A percentile compares a stretch with the other conserved stretches of the same genome.
Evolutionary conservation across 2,113 vertebrate genomes (phyloP).

Genomic region (Pica pica): DNA sequence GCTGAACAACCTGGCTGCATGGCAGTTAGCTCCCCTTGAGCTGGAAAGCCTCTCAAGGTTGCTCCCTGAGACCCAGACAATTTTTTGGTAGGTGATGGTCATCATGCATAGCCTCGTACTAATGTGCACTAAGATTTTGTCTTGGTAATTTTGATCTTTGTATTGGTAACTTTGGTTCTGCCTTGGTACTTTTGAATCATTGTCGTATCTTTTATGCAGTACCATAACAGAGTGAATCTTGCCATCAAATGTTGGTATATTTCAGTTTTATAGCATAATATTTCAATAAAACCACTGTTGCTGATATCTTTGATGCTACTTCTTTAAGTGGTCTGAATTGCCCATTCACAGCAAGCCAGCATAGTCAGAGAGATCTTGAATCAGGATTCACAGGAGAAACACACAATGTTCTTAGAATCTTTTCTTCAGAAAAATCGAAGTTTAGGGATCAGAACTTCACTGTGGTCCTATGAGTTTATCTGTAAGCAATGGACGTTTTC

Average conservation of each 20-base stretch:
- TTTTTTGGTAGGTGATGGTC: not conserved
- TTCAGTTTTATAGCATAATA: not conserved
- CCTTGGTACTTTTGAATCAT: not conserved
- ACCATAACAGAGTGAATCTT: not conserved
- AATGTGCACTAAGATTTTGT: not conserved
- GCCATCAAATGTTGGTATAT: not conserved
- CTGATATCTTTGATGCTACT: not conserved
- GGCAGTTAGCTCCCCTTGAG: not conserved
- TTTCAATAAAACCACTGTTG: not conserved
- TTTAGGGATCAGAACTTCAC: not conserved
- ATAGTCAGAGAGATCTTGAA: not conserved
- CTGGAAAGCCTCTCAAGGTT: not conserved
- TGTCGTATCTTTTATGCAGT: not conserved
- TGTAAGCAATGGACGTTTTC: not conserved
- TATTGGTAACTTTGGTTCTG: not conserved
- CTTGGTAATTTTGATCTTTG: not conserved
- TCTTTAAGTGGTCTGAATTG: not conserved
- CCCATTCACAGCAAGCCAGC: not conserved
- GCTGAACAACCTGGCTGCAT: not conserved
- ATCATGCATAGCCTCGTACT: not conserved
- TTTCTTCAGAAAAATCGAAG: fast-evolving
- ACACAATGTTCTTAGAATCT: not conserved
- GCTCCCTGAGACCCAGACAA: not conserved
- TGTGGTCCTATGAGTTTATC: not conserved
- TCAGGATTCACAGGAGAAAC: not conserved